These are phyloP conservation scores for Noctua fimbriata DNA, from an alignment of 2,888 invertebrate genomes.

Conservation along the genomic window DNA sequence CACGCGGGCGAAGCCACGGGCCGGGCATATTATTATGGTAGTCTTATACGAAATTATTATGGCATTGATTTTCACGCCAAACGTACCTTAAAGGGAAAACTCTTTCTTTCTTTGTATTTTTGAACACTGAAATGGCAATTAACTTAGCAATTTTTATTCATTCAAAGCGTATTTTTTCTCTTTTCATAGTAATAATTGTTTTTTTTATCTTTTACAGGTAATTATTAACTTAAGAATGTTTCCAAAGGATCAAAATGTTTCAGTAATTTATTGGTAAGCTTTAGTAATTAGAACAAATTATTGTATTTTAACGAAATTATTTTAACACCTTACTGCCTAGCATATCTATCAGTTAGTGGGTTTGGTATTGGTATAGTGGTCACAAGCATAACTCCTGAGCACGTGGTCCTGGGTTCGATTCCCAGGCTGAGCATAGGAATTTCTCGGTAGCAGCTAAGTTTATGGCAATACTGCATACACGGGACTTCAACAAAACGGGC, in stretches of 20 bases:
- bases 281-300: neutral
- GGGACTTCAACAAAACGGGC: neutral
- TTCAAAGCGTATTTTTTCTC: neutral
- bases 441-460: neutral
- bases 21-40: too few relatives aligned
- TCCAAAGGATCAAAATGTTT: neutral
- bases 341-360: neutral
- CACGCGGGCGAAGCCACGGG: too few relatives aligned
- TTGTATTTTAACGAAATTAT: neutral
- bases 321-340: neutral
- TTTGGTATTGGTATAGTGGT: neutral
- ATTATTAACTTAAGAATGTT: constrained; percentile 1
- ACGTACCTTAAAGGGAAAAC: too few relatives aligned
- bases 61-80: neutral
- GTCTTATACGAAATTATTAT: neutral
- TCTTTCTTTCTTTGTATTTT: neutral
- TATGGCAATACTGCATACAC: too few relatives aligned
- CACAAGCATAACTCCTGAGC: neutral
- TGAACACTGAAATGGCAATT: neutral
- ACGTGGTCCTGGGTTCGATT: neutral
- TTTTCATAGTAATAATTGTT: neutral
- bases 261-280: constrained; percentile 22
- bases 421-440: neutral
- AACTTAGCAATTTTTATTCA: neutral
- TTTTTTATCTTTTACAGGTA: constrained; percentile 41